Evolutionary conservation across 2,113 vertebrate species (phyloP).

Genomic region (Perca flavescens): DNA sequence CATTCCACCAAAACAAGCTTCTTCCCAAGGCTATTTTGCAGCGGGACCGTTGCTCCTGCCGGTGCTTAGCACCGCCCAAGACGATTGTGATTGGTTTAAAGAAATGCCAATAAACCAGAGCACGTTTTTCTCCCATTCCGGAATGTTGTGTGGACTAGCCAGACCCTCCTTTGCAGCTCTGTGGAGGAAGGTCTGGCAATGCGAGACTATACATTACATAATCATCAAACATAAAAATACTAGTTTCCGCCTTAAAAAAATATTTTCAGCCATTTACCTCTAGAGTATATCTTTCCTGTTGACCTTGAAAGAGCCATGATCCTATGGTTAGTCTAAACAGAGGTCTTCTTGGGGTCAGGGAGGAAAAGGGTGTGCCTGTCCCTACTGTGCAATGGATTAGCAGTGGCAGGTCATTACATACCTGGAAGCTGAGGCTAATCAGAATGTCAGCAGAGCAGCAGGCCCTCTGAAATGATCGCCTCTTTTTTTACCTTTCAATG

Average conservation of each 20-base stretch:
- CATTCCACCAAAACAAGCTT: too few species aligned
- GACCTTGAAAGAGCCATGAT: neutral
- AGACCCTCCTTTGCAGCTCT: too few species aligned
- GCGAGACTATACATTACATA: neutral
- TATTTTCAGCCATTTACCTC: neutral
- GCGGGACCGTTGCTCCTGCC: too few species aligned
- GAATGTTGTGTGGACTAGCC: too few species aligned
- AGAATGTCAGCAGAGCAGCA: conserved; percentile 38
- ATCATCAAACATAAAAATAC: neutral
- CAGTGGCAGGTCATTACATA: conserved; percentile 74
- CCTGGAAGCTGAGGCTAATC: conserved; percentile 47
- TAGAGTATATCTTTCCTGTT: neutral
- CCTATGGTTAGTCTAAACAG: conserved; percentile 21
- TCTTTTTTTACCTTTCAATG: conserved; percentile 74
- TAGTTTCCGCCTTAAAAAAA: neutral
- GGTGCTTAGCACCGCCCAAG: too few species aligned
- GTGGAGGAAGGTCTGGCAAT: too few species aligned
- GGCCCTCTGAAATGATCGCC: conserved; percentile 58
- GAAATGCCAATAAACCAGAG: too few species aligned
- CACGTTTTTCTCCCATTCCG: too few species aligned
- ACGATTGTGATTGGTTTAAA: too few species aligned
- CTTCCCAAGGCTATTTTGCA: too few species aligned
- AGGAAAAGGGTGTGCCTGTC: neutral
- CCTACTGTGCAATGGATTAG: conserved; percentile 80
- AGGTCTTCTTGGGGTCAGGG: conserved; percentile 3